phyloP scores from a whole-genome alignment of 37 sponge, comb jelly and placozoan genomes.

The Eunapius fragilis region DNA sequence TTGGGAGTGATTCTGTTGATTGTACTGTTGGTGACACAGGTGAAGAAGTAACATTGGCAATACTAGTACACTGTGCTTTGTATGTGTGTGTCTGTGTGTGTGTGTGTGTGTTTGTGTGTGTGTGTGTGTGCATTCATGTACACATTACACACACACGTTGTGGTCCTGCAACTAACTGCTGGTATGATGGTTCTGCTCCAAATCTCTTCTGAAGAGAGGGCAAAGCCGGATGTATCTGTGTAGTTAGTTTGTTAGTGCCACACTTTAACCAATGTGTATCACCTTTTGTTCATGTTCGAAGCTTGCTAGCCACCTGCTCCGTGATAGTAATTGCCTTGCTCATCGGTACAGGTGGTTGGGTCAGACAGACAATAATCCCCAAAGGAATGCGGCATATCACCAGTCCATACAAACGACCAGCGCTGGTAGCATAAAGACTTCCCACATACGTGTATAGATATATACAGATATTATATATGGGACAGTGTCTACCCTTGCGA shows the following conservation, averaged over 20 bases:
- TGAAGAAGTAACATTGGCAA: neutral
- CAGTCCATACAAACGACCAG: constrained; percentile 42
- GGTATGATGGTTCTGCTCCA: neutral
- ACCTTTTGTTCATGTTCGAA: constrained; percentile 21
- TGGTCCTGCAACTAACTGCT: neutral
- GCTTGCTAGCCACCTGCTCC: constrained; percentile 34
- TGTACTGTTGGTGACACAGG: constrained; percentile 43
- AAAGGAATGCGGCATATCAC: constrained; percentile 46
- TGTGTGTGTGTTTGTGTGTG: no score
- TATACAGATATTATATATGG: no score
- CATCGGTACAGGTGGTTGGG: constrained; percentile 40
- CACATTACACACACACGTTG: neutral
- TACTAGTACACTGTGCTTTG: neutral
- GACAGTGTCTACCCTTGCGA: no score
- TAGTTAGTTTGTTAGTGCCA: neutral
- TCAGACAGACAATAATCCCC: constrained; percentile 59
- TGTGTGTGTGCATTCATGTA: constrained; percentile 10
- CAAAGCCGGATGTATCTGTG: neutral
- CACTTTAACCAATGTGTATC: neutral
- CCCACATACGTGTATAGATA: no score
- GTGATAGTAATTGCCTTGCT: constrained; percentile 27
- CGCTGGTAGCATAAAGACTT: constrained; percentile 70
- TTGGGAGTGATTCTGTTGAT: constrained; percentile 57
- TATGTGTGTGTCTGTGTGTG: constrained; percentile 2
- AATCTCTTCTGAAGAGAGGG: neutral